Evolutionary conservation across 2,113 vertebrate species (phyloP), one percentile per base, ranked within the genome.

Genomic region (Gila orcuttii): DNA sequence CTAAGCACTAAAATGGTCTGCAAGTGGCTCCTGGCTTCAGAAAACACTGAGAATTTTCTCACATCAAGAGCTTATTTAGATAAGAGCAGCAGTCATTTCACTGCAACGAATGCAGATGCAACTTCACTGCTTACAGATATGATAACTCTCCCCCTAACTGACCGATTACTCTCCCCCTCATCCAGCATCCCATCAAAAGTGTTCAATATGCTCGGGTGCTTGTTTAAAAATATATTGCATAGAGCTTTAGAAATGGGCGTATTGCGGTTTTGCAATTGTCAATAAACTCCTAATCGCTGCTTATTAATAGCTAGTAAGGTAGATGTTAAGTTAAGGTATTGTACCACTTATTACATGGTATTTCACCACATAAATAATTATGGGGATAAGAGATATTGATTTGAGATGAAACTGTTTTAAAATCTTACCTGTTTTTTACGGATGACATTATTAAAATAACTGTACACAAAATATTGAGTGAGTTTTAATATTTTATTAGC

Each of bases 61-160:
- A 42, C 36, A 62, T 39, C 23, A 45, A 50, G 62, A 50, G 79
- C 45, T 68, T 82, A 82, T 82, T 82, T 69, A 50, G 79, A 82
- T 82, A 82, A 82, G 62, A 68, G 62, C 45, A 82, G 45, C n/a
- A 82, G 62, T 52, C 28, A 52, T 68, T 68, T 52, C 62, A 82
- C 79, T 52, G 62, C 79, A 66, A 82, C 79, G 45, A 82, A 82
- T 82, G 62, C 62, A 33, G 62, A 68, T 52, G 45, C 45, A 55
- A 55, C 75, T 77, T 55, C 50, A 28, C 71, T 55, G 25, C 74
- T 68, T 50, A 82, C 62, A 68, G 79, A 68, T 81, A 25, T 68
- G 45, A 69, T 82, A 68, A 82, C 60, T 10, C 31, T 78, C 36
- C 12, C 36, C 36, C 23, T 79, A 42, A 42, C 42, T 42, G 42